A percentile compares a stretch with the other conserved stretches of the same genome.
phyloP scores from a whole-genome alignment of 2,797 vertebrate genomes.

The Crypturellus tataupa region DNA sequence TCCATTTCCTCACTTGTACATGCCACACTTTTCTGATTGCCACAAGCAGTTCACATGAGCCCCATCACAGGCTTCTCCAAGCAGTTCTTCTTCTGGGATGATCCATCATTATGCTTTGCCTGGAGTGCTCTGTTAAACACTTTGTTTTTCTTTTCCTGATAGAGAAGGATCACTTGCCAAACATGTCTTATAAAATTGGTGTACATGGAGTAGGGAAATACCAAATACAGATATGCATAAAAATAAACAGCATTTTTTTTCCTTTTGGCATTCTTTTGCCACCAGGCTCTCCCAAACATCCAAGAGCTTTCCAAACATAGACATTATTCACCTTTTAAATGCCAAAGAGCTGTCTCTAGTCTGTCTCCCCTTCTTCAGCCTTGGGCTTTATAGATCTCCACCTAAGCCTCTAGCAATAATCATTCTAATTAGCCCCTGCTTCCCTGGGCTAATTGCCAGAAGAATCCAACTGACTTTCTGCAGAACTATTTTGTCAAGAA shows the following conservation, averaged over 20 bases:
- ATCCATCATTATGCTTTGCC: background rate
- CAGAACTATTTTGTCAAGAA: background rate
- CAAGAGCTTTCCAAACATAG: background rate
- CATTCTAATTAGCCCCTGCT: slow-evolving; percentile 33
- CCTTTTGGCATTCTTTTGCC: background rate
- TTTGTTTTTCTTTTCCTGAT: background rate
- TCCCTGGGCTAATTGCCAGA: slow-evolving; percentile 42
- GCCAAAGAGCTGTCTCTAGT: slow-evolving; percentile 49
- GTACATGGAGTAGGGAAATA: background rate
- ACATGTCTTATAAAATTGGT: background rate
- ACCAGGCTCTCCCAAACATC: slow-evolving; percentile 1
- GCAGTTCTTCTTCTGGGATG: background rate
- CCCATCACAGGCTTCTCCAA: background rate
- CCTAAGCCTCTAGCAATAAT: slow-evolving; percentile 36
- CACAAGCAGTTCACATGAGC: background rate
- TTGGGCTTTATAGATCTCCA: background rate
- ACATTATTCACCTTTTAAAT: slow-evolving; percentile 8
- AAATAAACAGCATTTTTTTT: slow-evolving; percentile 6
- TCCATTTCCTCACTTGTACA: background rate
- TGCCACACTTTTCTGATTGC: background rate
- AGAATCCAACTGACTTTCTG: slow-evolving; percentile 23
- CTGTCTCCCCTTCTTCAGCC: slow-evolving; percentile 16
- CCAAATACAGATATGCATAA: background rate
- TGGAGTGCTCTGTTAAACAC: background rate
- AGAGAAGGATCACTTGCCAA: slow-evolving; percentile 7